Percentiles rank a stretch among this genome's conserved stretches.
These are phyloP conservation scores for Conopomorpha cramerella DNA, from an alignment of 1,140 invertebrate species.

Conservation along the genomic window DNA sequence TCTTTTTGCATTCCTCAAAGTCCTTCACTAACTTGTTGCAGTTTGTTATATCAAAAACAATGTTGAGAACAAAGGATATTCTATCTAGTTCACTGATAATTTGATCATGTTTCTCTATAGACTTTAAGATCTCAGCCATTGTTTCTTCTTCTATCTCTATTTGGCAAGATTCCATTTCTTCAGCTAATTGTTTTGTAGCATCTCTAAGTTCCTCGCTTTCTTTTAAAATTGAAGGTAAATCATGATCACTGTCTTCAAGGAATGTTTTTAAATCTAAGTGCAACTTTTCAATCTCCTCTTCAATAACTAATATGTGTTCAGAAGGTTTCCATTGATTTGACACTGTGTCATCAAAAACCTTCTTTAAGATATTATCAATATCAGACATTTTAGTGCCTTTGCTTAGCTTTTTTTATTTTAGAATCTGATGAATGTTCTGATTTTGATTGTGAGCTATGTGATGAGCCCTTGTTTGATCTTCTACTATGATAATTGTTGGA, in stretches of 20 bases:
- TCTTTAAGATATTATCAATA: conserved; percentile 24
- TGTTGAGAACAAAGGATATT: conserved; percentile 52
- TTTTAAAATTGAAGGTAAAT: conserved; percentile 55
- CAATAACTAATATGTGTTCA: conserved; percentile 59
- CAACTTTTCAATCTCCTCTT: conserved; percentile 59
- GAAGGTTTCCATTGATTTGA: conserved; percentile 25
- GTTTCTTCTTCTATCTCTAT: conserved; percentile 60
- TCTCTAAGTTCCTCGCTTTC: conserved; percentile 54
- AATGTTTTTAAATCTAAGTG: conserved; percentile 62
- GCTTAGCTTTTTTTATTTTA: conserved; percentile 43
- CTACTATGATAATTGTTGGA: conserved; percentile 44
- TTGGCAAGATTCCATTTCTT: conserved; percentile 56
- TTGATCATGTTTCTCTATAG: conserved; percentile 59
- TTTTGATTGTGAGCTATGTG: conserved; percentile 23
- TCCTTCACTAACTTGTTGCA: conserved; percentile 55
- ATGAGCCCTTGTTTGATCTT: conserved; percentile 12
- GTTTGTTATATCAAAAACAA: conserved; percentile 56
- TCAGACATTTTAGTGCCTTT: conserved; percentile 44
- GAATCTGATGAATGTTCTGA: conserved; percentile 25
- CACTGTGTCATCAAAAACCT: conserved; percentile 23
- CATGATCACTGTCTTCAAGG: conserved; percentile 59
- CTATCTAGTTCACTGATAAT: conserved; percentile 58
- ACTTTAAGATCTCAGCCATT: conserved; percentile 62
- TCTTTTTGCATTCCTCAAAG: conserved; percentile 47
- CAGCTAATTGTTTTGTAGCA: conserved; percentile 48